Evolutionary conservation across 2,113 vertebrate genomes (phyloP).

Genomic region (Catharus fuscescens): DNA sequence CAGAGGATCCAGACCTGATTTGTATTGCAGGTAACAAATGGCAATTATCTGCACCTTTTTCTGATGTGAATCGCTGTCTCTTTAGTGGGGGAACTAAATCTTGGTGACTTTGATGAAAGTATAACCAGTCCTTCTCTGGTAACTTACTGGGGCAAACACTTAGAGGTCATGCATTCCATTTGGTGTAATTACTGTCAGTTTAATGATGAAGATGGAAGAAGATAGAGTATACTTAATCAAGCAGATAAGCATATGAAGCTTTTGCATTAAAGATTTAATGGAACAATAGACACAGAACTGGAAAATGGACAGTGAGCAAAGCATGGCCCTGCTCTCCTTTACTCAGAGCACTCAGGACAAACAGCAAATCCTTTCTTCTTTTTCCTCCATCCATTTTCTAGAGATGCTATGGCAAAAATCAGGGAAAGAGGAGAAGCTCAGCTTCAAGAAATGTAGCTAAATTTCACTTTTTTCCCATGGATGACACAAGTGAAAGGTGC

Average conservation of each 20-base stretch:
- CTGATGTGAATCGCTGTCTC: slow-evolving; percentile 25
- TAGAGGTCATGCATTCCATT: slow-evolving; percentile 63
- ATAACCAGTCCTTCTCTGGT: slow-evolving; percentile 11
- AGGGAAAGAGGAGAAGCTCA: neutral
- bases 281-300: neutral
- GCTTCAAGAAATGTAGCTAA: neutral
- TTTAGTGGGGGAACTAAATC: slow-evolving; percentile 26
- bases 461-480: neutral
- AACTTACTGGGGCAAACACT: slow-evolving; percentile 33
- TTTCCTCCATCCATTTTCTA: neutral
- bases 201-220: slow-evolving; percentile 59
- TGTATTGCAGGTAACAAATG: slow-evolving; percentile 41
- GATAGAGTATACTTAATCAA: slow-evolving; percentile 59
- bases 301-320: neutral
- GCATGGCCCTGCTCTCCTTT: neutral
- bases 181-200: slow-evolving; percentile 65
- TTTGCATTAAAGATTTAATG: slow-evolving; percentile 40
- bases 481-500: neutral
- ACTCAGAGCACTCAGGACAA: neutral
- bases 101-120: slow-evolving; percentile 39
- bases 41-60: slow-evolving; percentile 27
- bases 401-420: neutral
- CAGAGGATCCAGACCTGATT: neutral
- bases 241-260: slow-evolving; percentile 50
- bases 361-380: neutral